These are phyloP conservation scores for Danaus chrysippus DNA, from an alignment of 2,888 invertebrate species.

Conservation along the genomic window DNA sequence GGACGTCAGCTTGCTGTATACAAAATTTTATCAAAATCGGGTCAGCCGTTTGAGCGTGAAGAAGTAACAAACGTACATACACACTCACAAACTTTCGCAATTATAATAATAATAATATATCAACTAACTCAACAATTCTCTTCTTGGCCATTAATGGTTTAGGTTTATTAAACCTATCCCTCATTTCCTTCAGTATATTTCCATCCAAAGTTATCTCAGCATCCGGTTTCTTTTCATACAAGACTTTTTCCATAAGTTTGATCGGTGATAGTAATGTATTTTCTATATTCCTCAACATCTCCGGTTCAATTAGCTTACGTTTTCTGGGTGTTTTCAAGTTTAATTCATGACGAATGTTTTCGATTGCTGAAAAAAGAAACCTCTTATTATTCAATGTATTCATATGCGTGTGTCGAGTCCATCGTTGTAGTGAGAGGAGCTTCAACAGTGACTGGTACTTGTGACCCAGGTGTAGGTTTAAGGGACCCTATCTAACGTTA, in stretches of 20 bases:
- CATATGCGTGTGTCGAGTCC: too few species aligned
- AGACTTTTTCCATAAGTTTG: constrained; percentile 49
- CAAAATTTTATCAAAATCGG: too few species aligned
- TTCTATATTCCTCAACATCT: constrained; percentile 28
- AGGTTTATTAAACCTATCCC: constrained; percentile 47
- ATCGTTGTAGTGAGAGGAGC: too few species aligned
- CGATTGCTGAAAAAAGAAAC: constrained; percentile 16
- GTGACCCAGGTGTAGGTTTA: too few species aligned
- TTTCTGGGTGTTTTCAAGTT: constrained; percentile 47
- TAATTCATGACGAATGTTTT: constrained; percentile 43
- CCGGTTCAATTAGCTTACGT: constrained; percentile 7
- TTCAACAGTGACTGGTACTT: too few species aligned
- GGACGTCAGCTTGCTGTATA: too few species aligned
- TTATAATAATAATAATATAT: not conserved
- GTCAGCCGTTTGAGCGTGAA: too few species aligned
- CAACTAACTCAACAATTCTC: constrained; percentile 55
- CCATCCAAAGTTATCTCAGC: constrained; percentile 31
- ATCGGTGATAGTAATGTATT: constrained; percentile 46
- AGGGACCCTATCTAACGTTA: too few species aligned
- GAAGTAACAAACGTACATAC: too few species aligned
- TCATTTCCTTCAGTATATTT: constrained; percentile 38
- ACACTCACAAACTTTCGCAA: not conserved
- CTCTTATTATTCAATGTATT: not conserved
- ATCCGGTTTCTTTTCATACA: constrained; percentile 37
- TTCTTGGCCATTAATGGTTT: constrained; percentile 54